Base-by-base conservation (phyloP, 2,888 invertebrate species). In the Eulithis testata region DNA sequence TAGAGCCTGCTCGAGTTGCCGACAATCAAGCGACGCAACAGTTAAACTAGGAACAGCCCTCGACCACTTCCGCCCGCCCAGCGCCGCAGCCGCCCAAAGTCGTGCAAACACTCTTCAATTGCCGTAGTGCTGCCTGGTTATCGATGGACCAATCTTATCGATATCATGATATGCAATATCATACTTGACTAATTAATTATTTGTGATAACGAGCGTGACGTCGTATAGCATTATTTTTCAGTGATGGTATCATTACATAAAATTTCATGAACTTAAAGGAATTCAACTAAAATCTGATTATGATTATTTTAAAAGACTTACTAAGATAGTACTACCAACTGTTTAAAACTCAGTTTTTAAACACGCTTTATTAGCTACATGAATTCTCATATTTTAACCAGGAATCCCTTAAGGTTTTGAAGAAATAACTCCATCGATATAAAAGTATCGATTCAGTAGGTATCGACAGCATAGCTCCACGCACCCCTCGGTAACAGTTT, bases 11-110 rank as follows among this genome's bases (percentile, higher is more conserved):
- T 68, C 68, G 68, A 70, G 63, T 60, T 51, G 37, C 67, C 63
- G 80, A 88, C 87, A 88, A 89, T 90, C 89, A 88, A 86, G 79
- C 80, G 86, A 86, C 84, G 91, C 91, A 91, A 91, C 91, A 91
- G 92, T 90, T 91, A 88, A 86, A 87, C 85, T 86, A 83, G 84
- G 84, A 81, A 80, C 87, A 82, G 82, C 84, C 85, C 88, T 86
- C 89, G 85, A 88, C 88, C 88, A 86, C 88, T 89, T 90, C 91
- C 90, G 87, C 81, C 83, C 82, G 77, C 82, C 85, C 83, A 83
- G 75, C 74, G 79, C 83, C 84, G 78, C 81, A 78, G 80, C 85
- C 85, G 85, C 85, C 87, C 87, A 86, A 90, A 91, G 89, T 91
- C 86, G 80, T 81, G 82, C 90, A 91, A 91, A 91, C 90, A 89